Evolutionary conservation across 2,797 vertebrate species (phyloP).

Genomic region (Astyanax mexicanus): DNA sequence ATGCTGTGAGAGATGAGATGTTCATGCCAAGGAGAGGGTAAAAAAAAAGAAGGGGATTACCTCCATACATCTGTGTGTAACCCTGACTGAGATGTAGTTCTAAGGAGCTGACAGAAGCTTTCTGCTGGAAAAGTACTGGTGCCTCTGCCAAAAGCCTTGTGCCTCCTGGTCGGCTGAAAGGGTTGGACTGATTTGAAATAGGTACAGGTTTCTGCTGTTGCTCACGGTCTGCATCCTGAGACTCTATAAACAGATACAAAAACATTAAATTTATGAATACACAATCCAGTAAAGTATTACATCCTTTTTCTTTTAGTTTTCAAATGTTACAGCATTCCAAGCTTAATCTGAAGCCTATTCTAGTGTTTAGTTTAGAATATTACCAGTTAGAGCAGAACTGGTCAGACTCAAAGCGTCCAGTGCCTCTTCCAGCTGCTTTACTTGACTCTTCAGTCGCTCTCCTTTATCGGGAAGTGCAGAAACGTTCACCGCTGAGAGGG

Average conservation of each 20-base stretch:
- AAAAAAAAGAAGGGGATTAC: conserved; percentile 71
- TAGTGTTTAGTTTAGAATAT: conserved; percentile 14
- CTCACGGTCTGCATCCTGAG: conserved; percentile 35
- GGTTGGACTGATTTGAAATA: conserved; percentile 57
- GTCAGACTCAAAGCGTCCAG: conserved; percentile 81
- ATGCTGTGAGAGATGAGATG: background rate
- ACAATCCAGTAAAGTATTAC: background rate
- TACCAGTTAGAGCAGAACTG: conserved; percentile 66
- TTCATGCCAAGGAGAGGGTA: background rate
- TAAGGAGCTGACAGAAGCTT: conserved; percentile 61
- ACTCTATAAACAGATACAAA: conserved; percentile 59
- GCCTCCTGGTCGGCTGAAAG: conserved; percentile 60
- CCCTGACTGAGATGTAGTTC: conserved; percentile 72
- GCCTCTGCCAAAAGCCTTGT: conserved; percentile 67
- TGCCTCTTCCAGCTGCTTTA: conserved; percentile 85
- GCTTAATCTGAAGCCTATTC: too few species aligned
- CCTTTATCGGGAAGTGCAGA: conserved; percentile 92
- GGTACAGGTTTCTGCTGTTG: background rate
- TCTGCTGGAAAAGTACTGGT: conserved; percentile 50
- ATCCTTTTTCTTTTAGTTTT: too few species aligned
- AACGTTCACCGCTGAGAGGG: conserved; percentile 85
- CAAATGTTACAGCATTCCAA: too few species aligned
- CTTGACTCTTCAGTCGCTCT: conserved; percentile 85
- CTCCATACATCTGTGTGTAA: conserved; percentile 68
- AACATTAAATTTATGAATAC: background rate